Conservation (phyloP, 2,888 invertebrate genomes). For the Lasioglossum malachurum region DNA sequence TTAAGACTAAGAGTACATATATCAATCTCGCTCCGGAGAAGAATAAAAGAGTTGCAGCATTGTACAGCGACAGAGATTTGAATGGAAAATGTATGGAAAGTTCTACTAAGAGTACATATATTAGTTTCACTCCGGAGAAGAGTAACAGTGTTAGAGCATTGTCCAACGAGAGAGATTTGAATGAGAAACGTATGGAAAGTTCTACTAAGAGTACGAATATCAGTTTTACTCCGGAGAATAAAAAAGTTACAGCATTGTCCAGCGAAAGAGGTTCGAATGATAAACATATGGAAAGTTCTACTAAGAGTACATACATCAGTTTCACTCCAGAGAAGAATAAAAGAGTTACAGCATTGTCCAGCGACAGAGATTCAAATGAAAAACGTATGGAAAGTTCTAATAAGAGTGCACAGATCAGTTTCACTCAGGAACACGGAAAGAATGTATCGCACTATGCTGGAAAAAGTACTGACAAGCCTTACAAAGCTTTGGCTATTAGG, state of each 20-base stretch:
- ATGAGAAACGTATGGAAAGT: slow-evolving; percentile 22
- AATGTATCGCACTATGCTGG: not conserved
- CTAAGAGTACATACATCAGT: slow-evolving; percentile 46
- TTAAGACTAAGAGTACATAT: slow-evolving; percentile 36
- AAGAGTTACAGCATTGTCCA: slow-evolving; percentile 14
- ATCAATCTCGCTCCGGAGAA: slow-evolving; percentile 38
- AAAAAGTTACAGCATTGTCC: slow-evolving; percentile 4
- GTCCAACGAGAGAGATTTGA: slow-evolving; percentile 37
- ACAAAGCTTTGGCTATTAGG: not conserved
- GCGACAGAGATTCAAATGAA: slow-evolving; percentile 28
- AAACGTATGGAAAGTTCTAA: slow-evolving; percentile 40
- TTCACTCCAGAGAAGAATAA: slow-evolving; percentile 24
- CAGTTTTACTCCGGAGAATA: slow-evolving; percentile 35
- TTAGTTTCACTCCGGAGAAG: slow-evolving; percentile 40
- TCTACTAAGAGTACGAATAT: slow-evolving; percentile 47
- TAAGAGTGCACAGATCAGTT: slow-evolving; percentile 45
- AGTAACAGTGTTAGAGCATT: not conserved
- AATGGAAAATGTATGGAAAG: slow-evolving; percentile 21
- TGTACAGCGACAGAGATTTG: slow-evolving; percentile 35
- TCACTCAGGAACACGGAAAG: slow-evolving; percentile 17
- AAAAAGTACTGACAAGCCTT: not conserved
- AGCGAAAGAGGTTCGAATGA: slow-evolving; percentile 32
- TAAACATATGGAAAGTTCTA: slow-evolving; percentile 38
- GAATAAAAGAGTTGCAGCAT: slow-evolving; percentile 3
- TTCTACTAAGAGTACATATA: slow-evolving; percentile 45